Base-by-base conservation (phyloP, 2,888 invertebrate genomes). In the Dyspetes luteomarginatus region DNA sequence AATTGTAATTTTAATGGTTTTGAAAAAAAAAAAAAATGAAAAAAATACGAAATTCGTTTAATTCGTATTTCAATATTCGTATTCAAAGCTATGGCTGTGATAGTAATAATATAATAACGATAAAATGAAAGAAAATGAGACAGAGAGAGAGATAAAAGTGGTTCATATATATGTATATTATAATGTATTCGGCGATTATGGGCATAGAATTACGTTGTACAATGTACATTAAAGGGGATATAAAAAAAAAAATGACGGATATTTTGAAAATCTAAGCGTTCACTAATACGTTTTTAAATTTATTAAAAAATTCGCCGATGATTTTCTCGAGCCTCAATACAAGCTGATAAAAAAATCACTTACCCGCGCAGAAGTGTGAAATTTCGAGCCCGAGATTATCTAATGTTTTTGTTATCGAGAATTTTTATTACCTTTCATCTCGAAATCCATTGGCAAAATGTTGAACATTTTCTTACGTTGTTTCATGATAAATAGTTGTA, bases 1-100 rank as follows among this genome's bases (percentile, higher is more conserved):
- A 87, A 88, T 89, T 90, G 48, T 17, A 48, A 36, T 36, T 36
- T 85, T 88, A 88, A 87, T 88, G 87, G 86, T 91, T 88, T 89
- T 89, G 87, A 88, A 17, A 17, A 72, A 56, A 45, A 60, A 64
- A 56, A 69, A 36, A 55, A 12, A 48, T n/a, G 22, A 56, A 45
- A 30, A 81, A 86, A 89, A 90, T 91, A 90, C 90, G 91, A 90
- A 90, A 82, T 78, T 64, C 82, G 78, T 88, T 83, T 15, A 55
- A 88, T 91, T 91, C 91, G 91, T 78, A 90, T 83, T 78, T 75
- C 82, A 79, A 88, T 84, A 88, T 91, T 91, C 91, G 91, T 91
- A 91, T 91, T 90, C 91, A 91, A 92, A 92, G 91, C 91, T 91
- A 90, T 91, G 91, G 91, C 91, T 92, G 91, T 92, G 91, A 92